Evolutionary conservation across 2,797 vertebrate genomes (phyloP), one percentile per base, ranked within the genome.

Genomic region (Enteromius paludinosus): DNA sequence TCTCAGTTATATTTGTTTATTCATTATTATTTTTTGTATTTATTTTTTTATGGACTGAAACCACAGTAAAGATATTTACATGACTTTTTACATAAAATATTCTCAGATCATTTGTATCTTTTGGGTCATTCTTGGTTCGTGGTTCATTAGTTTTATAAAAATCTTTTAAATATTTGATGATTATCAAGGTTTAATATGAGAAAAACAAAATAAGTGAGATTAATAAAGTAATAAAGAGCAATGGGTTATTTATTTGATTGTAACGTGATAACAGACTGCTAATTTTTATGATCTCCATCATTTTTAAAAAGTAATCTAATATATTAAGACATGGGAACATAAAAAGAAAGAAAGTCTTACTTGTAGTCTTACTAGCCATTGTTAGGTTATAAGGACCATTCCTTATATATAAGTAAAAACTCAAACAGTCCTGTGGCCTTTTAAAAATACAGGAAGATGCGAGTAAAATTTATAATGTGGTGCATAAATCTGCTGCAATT

Each of bases 401-500:
- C 28, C 28, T 30, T 30, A 30, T 30, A 1, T 30, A 30, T 30
- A 30, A 30, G 28, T 30, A 30, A 30, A 30, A 30, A 30, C 28
- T 1, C 1, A 30, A 30, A 71, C 25, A 23, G 38, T 18, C 25
- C 52, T 11, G 47, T 20, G 47, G 23, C 23, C 35, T 43, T 23
- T 69, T 79, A 45, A 61, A 69, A 62, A 77, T n/a, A 61, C 3
- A 33, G 20, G 20, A 47, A 81, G 15, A 18, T 62, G 49, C 15
- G n/a, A 41, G 64, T 66, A 79, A 59, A 70, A 33, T 41, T 56
- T 56, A 41, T 79, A 45, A 81, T 81, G 79, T 49, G 68, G 54
- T 62, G 68, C 52, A 72, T 71, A 52, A 72, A 62, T 80, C 68
- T 71, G 78, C 68, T 61, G 62, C 56, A 80, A 15, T 61, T 80